Base-by-base conservation (phyloP, 2,888 invertebrate genomes). In the Yponomeuta sedellus region DNA sequence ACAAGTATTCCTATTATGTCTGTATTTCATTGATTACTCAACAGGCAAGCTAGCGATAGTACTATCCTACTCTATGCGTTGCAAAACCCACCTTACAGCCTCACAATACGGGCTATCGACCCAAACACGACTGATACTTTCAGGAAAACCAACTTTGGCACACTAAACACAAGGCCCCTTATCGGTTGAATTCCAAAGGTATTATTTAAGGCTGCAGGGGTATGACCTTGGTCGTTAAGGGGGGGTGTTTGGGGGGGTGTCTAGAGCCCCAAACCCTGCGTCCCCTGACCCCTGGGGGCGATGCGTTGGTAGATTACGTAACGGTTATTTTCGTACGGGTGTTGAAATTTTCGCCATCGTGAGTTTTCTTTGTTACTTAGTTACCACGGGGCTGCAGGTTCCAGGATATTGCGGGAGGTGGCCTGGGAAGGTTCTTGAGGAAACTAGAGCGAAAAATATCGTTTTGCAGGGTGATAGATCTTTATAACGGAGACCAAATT, bases 261-360 rank as follows among this genome's bases (percentile, higher is more conserved):
- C 84, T 85, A 78, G 78, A 71, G 73, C 59, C 63, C 40, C 67
- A n/a, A n/a, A 56, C 40, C 65, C 59, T 84, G 84, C 86, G 78
- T 77, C 71, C 72, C 59, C 39, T 65, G 19, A 74, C 74, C 73
- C 75, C 71, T 70, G 69, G 70, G 67, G 72, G 77, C 72, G 76
- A 77, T 80, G 85, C 81, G 85, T 80, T 78, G 83, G 73, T 77
- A 77, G 77, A 77, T 85, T 85, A 80, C 84, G 87, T 87, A 87
- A 86, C 83, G 83, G 82, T 83, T 86, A 85, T 86, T 86, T 87
- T 85, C 83, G 84, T 57, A 44, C 28, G 19, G 8, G 56, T 22
- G 34, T 52, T 40, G n/a, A 20, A 64, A 63, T 44, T n/a, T 44
- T 63, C 63, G 63, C 44, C 61, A 52, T 52, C 12, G 44, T 52